Base-by-base conservation (phyloP, 2,888 invertebrate genomes). In the Calephelis perditalis region DNA sequence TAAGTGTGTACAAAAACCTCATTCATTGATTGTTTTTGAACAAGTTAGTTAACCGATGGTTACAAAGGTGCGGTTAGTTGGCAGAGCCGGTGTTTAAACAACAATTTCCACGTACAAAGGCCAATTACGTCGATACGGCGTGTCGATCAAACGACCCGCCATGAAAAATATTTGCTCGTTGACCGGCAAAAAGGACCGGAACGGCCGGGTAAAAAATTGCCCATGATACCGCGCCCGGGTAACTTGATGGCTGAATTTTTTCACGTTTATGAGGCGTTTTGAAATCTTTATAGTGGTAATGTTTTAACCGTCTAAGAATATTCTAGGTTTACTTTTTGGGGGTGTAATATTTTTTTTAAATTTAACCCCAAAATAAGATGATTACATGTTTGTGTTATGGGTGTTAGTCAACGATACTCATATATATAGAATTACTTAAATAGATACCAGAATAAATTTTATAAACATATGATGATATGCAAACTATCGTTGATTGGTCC, bases 61-160 rank as follows among this genome's bases (percentile, higher is more conserved):
- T 59, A 56, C 59, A 59, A 59, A 59, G 55, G 49, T 52, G 49
- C 49, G 49, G 49, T 52, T 52, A 45, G 44, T 59, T 62, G 65
- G 64, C 65, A 65, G 63, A 60, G 65, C 64, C 66, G 70, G 65
- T 67, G 67, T 66, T 68, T 67, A 67, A 68, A 62, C 66, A 71
- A 72, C 71, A 70, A 70, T 71, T 73, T 72, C 67, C 69, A 68
- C 69, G 65, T 68, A 73, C 75, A 72, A 71, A 74, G 73, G 67
- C 70, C 75, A 74, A 75, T 74, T 74, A 74, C 70, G 65, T 52
- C 67, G 63, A 68, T 68, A 67, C 69, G 66, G 68, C 65, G 68
- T 67, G 70, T 70, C 70, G 69, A 70, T 73, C 70, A 69, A 71
- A 71, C 71, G 67, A 62, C 65, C 63, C 43, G 59, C 61, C 62